phyloP scores from a whole-genome alignment of 1,140 invertebrate genomes.

The Ceratitis capitata region DNA sequence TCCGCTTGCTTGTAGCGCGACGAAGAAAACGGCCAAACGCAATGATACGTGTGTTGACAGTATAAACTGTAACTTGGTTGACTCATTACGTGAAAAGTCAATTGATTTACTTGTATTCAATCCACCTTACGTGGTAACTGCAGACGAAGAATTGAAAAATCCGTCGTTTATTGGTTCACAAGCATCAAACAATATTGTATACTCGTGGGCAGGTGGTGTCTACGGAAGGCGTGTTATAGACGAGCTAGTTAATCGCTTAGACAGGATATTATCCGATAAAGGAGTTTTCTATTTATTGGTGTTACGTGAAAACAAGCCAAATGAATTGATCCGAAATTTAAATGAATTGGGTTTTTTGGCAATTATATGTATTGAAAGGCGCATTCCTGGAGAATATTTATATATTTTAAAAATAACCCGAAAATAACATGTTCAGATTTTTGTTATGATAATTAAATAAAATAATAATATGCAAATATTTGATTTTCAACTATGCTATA shows the following conservation, averaged over 20 bases:
- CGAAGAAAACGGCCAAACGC: constrained; percentile 71
- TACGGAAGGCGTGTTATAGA: constrained; percentile 85
- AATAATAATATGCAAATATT: background rate
- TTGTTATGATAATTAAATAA: no score
- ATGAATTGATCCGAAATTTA: constrained; percentile 76
- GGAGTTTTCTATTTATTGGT: constrained; percentile 87
- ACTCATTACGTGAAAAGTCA: constrained; percentile 65
- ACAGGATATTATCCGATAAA: constrained; percentile 73
- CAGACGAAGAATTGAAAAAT: constrained; percentile 67
- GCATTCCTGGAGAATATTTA: constrained; percentile 68
- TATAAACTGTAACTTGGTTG: constrained; percentile 75
- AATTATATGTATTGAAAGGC: constrained; percentile 73
- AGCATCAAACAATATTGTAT: constrained; percentile 67
- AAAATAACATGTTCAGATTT: background rate
- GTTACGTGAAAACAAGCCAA: constrained; percentile 85
- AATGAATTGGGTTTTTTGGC: constrained; percentile 70
- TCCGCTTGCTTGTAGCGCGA: constrained; percentile 76
- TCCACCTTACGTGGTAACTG: constrained; percentile 96
- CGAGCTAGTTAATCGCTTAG: constrained; percentile 75
- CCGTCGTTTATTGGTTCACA: constrained; percentile 23
- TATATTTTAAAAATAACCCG: constrained; percentile 66
- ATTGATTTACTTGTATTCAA: constrained; percentile 95
- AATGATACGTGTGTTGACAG: constrained; percentile 76
- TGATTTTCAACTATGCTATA: background rate
- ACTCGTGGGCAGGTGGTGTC: constrained; percentile 86